A percentile compares a stretch with the other conserved stretches of the same genome.
These are phyloP conservation scores for Halcyon senegalensis DNA, from an alignment of 2,113 vertebrate species.

Conservation along the genomic window DNA sequence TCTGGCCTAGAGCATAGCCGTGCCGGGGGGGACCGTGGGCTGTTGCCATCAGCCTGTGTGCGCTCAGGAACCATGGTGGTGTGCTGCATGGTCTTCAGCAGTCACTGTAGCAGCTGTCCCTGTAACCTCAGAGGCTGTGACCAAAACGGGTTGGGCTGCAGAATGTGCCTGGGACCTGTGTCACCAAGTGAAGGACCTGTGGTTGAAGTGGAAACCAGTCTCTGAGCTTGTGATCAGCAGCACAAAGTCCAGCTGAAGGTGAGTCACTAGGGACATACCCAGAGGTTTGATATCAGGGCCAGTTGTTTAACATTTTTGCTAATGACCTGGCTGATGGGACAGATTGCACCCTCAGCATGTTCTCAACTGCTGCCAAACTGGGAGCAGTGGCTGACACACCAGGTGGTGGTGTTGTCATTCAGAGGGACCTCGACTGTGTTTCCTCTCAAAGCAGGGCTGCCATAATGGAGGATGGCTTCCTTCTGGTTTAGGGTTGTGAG, in stretches of 20 bases:
- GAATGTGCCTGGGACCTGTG: neutral
- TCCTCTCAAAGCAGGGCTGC: neutral
- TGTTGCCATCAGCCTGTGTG: rapidly evolving
- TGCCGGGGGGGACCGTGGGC: too few species aligned
- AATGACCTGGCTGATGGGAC: neutral
- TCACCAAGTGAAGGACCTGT: neutral
- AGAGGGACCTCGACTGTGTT: neutral
- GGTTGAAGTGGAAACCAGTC: rapidly evolving
- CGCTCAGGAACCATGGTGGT: neutral
- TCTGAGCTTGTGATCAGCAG: neutral
- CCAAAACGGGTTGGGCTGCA: neutral
- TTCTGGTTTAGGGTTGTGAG: rapidly evolving
- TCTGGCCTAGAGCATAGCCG: neutral
- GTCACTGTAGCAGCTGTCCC: rapidly evolving
- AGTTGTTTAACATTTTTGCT: neutral
- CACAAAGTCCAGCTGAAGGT: neutral
- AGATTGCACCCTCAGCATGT: rapidly evolving
- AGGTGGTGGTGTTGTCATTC: neutral
- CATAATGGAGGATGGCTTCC: neutral
- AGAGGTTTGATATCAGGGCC: neutral
- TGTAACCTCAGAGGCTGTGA: neutral
- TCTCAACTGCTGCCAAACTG: neutral
- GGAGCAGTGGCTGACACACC: neutral
- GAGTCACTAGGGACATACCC: neutral
- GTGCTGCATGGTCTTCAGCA: neutral